Conservation (phyloP, 2,888 invertebrate genomes). For the Tenthredo mesomela region DNA sequence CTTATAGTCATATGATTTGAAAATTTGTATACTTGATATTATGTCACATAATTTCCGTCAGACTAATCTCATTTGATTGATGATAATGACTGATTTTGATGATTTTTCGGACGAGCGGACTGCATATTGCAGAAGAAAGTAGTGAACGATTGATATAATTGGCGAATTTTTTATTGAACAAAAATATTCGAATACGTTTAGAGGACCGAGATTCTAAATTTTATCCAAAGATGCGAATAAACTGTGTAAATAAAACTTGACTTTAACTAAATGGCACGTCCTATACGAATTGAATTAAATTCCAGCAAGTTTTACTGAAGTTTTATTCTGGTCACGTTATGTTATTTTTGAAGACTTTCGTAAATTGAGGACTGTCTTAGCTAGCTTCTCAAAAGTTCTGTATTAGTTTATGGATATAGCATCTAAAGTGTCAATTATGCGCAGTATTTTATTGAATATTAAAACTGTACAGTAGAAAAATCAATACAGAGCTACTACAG, state of each 20-base stretch:
- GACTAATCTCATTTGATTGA: not conserved
- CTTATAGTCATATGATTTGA: too few species aligned
- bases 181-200: not conserved
- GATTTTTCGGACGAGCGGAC: not conserved
- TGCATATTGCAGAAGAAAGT: not conserved
- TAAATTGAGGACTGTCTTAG: not conserved
- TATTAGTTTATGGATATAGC: not conserved
- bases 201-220: not conserved
- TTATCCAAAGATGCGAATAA: not conserved
- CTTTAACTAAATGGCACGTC: not conserved
- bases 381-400: not conserved
- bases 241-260: not conserved
- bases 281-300: slow-evolving; percentile 17
- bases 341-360: slow-evolving; percentile 7
- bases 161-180: not conserved
- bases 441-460: not conserved
- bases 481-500: not conserved
- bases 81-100: not conserved
- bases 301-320: not conserved
- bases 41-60: not conserved
- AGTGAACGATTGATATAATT: too few species aligned
- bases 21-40: too few species aligned
- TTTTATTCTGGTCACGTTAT: slow-evolving; percentile 26
- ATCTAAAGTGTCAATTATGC: not conserved
- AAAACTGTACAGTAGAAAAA: not conserved